A percentile compares a stretch with the other conserved stretches of the same genome.
phyloP scores from a whole-genome alignment of 2,797 vertebrate genomes.

The Acestrorhynchus altus region DNA sequence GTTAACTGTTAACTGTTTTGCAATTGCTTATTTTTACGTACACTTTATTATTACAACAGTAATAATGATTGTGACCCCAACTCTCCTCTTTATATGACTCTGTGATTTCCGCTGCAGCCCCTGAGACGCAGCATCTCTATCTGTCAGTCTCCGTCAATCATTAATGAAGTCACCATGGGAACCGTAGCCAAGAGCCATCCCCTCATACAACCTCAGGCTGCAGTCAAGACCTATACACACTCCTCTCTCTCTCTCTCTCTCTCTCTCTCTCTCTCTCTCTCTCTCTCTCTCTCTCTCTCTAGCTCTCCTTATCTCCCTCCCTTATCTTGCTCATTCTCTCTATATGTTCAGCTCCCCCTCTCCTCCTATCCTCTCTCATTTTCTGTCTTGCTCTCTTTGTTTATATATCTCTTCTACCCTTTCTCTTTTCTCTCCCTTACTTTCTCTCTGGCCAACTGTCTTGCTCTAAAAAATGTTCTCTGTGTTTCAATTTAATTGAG shows the following conservation, averaged over 20 bases:
- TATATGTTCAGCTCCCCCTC: not conserved
- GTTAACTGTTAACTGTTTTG: not conserved
- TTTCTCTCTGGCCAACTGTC: no score
- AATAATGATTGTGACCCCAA: slow-evolving; percentile 19
- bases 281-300: not conserved
- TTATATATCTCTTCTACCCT: no score
- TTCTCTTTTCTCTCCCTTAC: not conserved
- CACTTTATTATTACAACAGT: not conserved
- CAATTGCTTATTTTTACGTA: not conserved
- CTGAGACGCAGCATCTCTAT: slow-evolving; percentile 26
- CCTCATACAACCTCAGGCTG: slow-evolving; percentile 44
- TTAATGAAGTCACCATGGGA: slow-evolving; percentile 52
- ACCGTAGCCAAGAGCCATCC: slow-evolving; percentile 5
- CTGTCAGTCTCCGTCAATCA: slow-evolving; percentile 50
- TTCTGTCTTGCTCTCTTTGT: not conserved
- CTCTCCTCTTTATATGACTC: slow-evolving; percentile 23
- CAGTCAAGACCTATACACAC: slow-evolving; percentile 16
- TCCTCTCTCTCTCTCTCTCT: slow-evolving; percentile 11
- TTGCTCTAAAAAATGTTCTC: no score
- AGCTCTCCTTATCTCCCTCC: not conserved
- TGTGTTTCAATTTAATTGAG: no score
- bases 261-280: not conserved
- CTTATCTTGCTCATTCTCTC: not conserved
- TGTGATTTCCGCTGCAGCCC: slow-evolving; percentile 13
- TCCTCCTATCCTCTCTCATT: not conserved